Percentiles rank a stretch among this genome's conserved stretches.
Evolutionary conservation across 2,797 vertebrate species (phyloP).

Genomic region (Mus spretus): DNA sequence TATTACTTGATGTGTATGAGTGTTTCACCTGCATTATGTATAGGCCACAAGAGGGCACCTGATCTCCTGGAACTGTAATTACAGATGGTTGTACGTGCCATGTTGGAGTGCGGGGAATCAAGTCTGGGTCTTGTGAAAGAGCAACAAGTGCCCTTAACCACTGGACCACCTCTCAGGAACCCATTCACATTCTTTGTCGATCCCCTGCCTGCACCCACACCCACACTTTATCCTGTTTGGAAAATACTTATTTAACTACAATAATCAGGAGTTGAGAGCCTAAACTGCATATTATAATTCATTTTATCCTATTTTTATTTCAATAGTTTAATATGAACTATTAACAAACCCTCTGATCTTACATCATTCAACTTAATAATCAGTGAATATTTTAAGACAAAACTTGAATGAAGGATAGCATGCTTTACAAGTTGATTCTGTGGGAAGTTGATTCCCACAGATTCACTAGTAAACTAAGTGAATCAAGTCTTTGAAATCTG

Average conservation of each 20-base stretch:
- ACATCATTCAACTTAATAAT: conserved; percentile 35
- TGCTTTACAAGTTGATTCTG: conserved; percentile 20
- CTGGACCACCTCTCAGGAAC: too few species aligned
- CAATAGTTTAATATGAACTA: conserved; percentile 50
- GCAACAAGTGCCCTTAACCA: neutral
- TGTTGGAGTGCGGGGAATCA: neutral
- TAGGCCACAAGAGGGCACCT: neutral
- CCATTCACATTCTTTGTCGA: neutral
- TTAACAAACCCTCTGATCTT: conserved; percentile 39
- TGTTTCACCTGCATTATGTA: neutral
- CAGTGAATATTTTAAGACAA: conserved; percentile 63
- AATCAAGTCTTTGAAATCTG: conserved; percentile 67
- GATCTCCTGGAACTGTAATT: neutral
- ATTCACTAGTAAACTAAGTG: conserved; percentile 46
- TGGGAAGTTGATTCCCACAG: neutral
- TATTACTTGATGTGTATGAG: neutral
- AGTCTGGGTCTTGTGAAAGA: neutral
- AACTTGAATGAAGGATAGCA: neutral
- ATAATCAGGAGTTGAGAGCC: neutral
- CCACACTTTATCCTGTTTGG: neutral
- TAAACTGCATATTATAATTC: conserved; percentile 46
- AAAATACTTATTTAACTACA: conserved; percentile 3
- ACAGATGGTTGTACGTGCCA: neutral
- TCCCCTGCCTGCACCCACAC: neutral
- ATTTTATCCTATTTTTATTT: conserved; percentile 60